Conservation (phyloP, 2,113 vertebrate genomes). For the Hyperopisus bebe region DNA sequence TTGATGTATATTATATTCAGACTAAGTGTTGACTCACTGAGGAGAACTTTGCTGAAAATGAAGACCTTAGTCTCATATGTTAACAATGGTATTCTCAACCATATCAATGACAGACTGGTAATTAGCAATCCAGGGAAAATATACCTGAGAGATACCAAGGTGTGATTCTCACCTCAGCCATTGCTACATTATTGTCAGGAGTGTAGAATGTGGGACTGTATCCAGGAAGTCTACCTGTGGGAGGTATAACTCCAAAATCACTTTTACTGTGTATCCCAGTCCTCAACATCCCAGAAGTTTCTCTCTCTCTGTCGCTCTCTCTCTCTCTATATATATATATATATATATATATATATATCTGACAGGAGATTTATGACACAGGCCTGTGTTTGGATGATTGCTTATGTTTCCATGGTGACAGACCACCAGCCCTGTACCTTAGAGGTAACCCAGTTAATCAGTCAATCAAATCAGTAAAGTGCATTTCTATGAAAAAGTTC, state of each 20-base stretch:
- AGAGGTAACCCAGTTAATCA: neutral
- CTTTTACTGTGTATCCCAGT: neutral
- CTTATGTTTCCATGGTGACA: neutral
- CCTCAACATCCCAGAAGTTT: neutral
- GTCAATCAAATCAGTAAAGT: neutral
- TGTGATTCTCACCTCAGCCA: neutral
- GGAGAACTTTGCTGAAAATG: neutral
- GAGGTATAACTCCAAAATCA: neutral
- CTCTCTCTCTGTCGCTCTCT: no score
- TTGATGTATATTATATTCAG: neutral
- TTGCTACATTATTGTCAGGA: neutral
- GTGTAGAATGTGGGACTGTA: neutral
- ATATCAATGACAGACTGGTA: neutral
- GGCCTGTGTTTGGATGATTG: neutral
- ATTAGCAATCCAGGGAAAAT: neutral
- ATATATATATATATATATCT: no score
- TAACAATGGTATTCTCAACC: neutral
- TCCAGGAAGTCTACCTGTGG: neutral
- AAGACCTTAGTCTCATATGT: neutral
- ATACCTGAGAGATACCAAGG: neutral
- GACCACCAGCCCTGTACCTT: neutral
- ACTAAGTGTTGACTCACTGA: neutral
- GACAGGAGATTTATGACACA: neutral
- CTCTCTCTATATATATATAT: neutral
- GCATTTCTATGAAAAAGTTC: neutral